These are phyloP conservation scores for Bradypus variegatus DNA, from an alignment of 2,797 vertebrate species.

Conservation along the genomic window DNA sequence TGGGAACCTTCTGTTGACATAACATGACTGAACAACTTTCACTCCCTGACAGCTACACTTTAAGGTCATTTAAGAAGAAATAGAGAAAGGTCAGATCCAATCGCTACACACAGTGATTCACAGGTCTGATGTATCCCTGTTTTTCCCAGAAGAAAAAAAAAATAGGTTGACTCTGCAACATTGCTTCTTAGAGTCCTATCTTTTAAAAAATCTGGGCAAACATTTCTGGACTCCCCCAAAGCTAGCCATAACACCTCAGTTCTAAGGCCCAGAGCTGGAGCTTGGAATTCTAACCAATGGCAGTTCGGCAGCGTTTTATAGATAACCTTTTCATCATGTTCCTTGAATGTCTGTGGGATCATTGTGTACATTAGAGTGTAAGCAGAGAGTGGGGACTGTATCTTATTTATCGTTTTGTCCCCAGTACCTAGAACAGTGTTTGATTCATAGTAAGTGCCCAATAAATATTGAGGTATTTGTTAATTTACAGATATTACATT, in stretches of 20 bases:
- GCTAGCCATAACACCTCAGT: not conserved
- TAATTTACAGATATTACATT: not conserved
- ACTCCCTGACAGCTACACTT: not conserved
- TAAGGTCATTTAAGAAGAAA: not conserved
- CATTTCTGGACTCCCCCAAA: not conserved
- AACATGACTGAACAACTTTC: slow-evolving; percentile 10
- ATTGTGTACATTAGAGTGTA: not conserved
- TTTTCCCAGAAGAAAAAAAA: not conserved
- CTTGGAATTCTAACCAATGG: not conserved
- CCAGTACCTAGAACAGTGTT: not conserved
- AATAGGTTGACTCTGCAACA: not conserved
- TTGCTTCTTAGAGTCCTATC: not conserved
- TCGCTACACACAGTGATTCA: not conserved
- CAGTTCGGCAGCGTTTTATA: not conserved
- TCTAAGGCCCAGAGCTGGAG: not conserved
- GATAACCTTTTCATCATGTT: not conserved
- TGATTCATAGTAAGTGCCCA: not conserved
- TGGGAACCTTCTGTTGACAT: not conserved
- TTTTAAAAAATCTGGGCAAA: not conserved
- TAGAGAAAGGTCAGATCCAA: not conserved
- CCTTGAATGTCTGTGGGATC: not conserved
- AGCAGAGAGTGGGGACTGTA: not conserved
- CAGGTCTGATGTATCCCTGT: not conserved
- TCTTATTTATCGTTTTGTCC: not conserved
- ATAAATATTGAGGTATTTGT: not conserved